Base-by-base conservation (phyloP, 1,140 invertebrate genomes). In the Drosophila kohkoa region DNA sequence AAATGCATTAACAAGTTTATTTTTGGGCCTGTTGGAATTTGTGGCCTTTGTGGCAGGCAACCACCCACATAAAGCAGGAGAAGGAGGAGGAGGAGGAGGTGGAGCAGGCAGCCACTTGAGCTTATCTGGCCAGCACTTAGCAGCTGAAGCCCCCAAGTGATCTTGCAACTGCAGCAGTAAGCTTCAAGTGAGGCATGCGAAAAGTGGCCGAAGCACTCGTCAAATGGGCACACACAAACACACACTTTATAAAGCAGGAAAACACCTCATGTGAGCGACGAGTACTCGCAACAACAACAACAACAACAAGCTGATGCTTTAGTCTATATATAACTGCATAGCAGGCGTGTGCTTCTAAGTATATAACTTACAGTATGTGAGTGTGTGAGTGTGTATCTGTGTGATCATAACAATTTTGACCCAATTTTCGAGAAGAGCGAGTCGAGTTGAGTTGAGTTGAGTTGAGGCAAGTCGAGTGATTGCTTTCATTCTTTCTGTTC, bases 351-450 rank as follows among this genome's bases (percentile, higher is more conserved):
- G 73, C 62, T n/a, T 63, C 25, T 52, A 52, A 16, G 30, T 38
- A 57, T 38, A 38, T 38, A 41, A 41, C 16, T 38, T 10, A 3
- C 1, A 3, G 7, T 38, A 10, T 13, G 25, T 51, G 13, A 49
- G 28, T 70, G 32, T 65, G 35, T 60, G 49, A 46, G 30, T 54
- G 48, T 70, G 71, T 76, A 49, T 79, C 51, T 86, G 81, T 79
- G 75, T 87, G 80, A 90, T 90, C 87, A 90, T 90, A 90, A 90
- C 87, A 90, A 90, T 87, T 90, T 90, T 90, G 88, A 90, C 88
- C 88, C 58, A 90, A 90, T 90, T 90, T 83, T 69, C 51, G 28
- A 57, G 66, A 43, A 69, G 32, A 38, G 68, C 11, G 49, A 13
- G 25, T 28, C 51, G 77, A 20, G 2, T 20, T 20, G 20, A 20